Evolutionary conservation across 2,888 invertebrate genomes (phyloP), one percentile per base, ranked within the genome.

Genomic region (Aphidoletes aphidimyza): DNA sequence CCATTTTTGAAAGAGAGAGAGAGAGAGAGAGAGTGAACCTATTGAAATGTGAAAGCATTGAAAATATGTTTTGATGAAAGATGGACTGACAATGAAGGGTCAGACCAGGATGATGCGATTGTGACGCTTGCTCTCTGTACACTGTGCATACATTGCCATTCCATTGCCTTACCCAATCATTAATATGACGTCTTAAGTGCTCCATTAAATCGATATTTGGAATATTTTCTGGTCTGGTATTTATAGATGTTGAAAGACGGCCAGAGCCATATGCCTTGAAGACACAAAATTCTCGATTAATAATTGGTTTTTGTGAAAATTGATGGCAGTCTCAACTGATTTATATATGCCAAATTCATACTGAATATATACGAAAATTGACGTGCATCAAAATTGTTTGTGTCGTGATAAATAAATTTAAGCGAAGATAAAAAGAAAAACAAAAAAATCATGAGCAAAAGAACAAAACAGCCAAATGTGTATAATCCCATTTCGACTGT

Each of bases 271-370:
- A 69, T 69, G 69, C 69, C 69, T 30, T 30, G 30, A 26, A 69
- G 30, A 69, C n/a, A 69, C 69, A 69, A 69, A 26, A 69, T 34
- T 69, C 69, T 69, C 17, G 3, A 30, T 69, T 69, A 69, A 69
- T 69, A 69, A 69, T 69, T 69, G 69, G 69, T 69, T 69, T n/a
- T 54, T 34, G 14, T 14, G 69, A 69, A 69, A 69, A 69, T 69
- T 69, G 69, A 69, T 69, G 69, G 69, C 69, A 30, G 69, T 14
- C 34, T 69, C 34, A n/a, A 14, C 14, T 69, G 69, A 69, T 69
- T 69, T 69, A 69, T 69, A 69, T 69, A 69, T 30, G 69, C 69
- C 30, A 34, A 69, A 69, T 69, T 69, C 3, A 26, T 9, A 69
- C 30, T 14, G 14, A 69, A 69, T 22, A 69, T 69, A 34, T 17